Percentiles rank a stretch among this genome's conserved stretches.
phyloP scores from a whole-genome alignment of 2,888 invertebrate genomes.

The Empis livida region DNA sequence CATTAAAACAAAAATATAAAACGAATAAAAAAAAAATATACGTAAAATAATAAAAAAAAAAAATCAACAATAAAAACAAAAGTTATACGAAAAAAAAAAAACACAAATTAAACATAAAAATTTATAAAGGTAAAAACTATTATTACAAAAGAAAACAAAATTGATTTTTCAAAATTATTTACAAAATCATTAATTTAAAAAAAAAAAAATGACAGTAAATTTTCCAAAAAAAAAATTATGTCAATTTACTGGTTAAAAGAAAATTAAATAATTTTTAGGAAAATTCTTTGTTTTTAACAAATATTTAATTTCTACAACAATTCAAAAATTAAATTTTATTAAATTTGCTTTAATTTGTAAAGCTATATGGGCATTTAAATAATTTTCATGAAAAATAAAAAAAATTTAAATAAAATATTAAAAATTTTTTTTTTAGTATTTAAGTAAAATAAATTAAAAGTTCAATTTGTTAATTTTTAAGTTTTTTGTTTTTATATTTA shows the following conservation, averaged over 20 bases:
- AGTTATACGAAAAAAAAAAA: slow-evolving; percentile 6
- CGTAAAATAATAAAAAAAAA: neutral
- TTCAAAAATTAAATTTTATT: slow-evolving; percentile 5
- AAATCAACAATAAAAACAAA: slow-evolving; percentile 5
- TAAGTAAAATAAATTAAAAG: no score
- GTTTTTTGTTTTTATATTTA: neutral
- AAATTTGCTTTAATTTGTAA: slow-evolving; percentile 20
- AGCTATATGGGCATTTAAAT: slow-evolving; percentile 34
- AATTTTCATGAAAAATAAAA: slow-evolving; percentile 6
- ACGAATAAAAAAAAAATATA: slow-evolving; percentile 2
- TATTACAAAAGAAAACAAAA: no score
- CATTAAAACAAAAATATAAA: slow-evolving; percentile 13
- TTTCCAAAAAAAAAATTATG: no score
- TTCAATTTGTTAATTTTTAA: neutral
- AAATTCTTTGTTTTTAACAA: no score
- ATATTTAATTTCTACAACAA: slow-evolving; percentile 1
- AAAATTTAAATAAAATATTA: no score
- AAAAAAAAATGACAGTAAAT: no score
- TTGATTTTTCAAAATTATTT: no score
- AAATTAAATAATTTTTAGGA: no score
- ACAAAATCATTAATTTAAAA: no score
- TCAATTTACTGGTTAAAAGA: no score
- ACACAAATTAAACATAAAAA: slow-evolving; percentile 7
- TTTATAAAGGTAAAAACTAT: slow-evolving; percentile 11
- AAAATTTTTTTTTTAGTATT: no score